A percentile compares a stretch with the other conserved stretches of the same genome.
These are phyloP conservation scores for Xylota sylvarum DNA, from an alignment of 2,888 invertebrate species.

Conservation along the genomic window DNA sequence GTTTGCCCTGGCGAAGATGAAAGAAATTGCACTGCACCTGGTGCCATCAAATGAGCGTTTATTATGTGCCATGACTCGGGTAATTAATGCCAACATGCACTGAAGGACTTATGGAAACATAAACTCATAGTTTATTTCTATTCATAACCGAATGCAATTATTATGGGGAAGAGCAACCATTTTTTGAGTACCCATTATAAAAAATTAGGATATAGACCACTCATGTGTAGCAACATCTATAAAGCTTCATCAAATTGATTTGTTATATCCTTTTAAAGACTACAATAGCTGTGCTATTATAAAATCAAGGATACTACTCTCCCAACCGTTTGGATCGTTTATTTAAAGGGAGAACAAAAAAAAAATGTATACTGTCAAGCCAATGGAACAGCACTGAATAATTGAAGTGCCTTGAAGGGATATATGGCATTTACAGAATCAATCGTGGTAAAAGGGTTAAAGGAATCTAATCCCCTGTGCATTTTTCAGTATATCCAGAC, in stretches of 20 bases:
- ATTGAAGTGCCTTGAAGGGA: slow-evolving; percentile 11
- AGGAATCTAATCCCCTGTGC: not conserved
- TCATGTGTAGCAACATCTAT: not conserved
- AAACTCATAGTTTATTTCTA: not conserved
- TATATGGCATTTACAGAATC: slow-evolving; percentile 5
- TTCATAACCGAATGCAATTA: too few species aligned
- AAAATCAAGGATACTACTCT: not conserved
- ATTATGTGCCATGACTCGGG: not conserved
- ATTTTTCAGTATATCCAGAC: not conserved
- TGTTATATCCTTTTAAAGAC: not conserved
- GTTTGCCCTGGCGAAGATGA: not conserved
- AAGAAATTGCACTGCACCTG: not conserved
- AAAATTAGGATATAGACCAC: too few species aligned
- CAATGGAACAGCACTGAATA: not conserved
- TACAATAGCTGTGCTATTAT: not conserved
- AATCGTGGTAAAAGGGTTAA: slow-evolving; percentile 37
- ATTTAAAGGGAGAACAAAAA: not conserved
- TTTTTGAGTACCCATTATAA: too few species aligned
- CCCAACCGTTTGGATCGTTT: not conserved
- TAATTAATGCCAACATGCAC: not conserved
- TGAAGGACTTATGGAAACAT: not conserved
- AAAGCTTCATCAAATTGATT: not conserved
- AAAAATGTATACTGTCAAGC: not conserved
- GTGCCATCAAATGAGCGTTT: not conserved
- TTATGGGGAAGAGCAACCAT: too few species aligned